Conservation (phyloP, 2,797 vertebrate species). For the Pogoniulus pusillus region DNA sequence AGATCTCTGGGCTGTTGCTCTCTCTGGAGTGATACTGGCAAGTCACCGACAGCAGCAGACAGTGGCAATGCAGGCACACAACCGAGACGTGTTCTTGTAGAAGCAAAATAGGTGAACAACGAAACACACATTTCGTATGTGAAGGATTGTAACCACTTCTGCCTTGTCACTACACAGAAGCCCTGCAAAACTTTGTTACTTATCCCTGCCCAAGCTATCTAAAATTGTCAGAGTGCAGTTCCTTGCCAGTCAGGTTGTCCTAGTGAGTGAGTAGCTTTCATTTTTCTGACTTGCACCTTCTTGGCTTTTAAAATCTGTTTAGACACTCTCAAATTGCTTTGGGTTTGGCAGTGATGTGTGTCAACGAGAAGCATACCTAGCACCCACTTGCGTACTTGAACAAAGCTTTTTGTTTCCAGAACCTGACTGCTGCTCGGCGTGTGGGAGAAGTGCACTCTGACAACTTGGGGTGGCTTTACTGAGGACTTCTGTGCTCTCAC, state of each 20-base stretch:
- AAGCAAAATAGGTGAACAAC: background rate
- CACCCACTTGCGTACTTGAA: constrained; percentile 28
- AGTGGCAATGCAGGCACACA: background rate
- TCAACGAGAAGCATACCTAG: constrained; percentile 33
- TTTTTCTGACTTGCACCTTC: background rate
- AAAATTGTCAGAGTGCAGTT: background rate
- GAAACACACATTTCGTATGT: accelerated
- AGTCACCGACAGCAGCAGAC: background rate
- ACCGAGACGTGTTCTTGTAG: background rate
- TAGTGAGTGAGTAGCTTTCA: background rate
- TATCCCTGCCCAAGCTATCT: background rate
- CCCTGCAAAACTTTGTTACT: background rate
- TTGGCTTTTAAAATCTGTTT: constrained; percentile 15
- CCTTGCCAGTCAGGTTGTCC: background rate
- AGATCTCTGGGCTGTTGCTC: background rate
- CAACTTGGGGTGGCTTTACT: constrained; percentile 44
- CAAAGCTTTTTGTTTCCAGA: constrained; percentile 54
- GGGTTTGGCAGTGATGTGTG: constrained; percentile 42
- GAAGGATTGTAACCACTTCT: background rate
- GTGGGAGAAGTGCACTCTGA: constrained; percentile 43
- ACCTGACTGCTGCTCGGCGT: constrained; percentile 14
- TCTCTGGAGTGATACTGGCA: background rate
- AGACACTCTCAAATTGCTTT: constrained; percentile 30
- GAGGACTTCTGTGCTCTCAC: constrained; percentile 57
- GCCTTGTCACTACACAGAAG: accelerated